Evolutionary conservation across 1,140 invertebrate genomes (phyloP).

Genomic region (Onthophagus taurus): DNA sequence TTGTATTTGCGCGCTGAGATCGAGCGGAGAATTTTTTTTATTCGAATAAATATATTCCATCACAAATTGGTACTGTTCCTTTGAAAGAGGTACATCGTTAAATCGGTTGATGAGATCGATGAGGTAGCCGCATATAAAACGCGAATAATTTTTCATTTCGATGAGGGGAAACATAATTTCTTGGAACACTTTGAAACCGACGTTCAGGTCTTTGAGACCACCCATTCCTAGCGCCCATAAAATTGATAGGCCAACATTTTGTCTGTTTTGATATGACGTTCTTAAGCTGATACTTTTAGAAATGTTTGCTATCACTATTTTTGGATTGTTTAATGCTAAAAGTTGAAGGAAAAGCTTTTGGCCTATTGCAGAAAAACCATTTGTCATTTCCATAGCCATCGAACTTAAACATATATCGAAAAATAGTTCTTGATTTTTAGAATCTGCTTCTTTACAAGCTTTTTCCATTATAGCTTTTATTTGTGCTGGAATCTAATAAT

Average conservation of each 20-base stretch:
- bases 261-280: slow-evolving; percentile 71
- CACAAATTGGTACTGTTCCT: slow-evolving; percentile 29
- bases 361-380: slow-evolving; percentile 51
- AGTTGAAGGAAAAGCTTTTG: slow-evolving; percentile 62
- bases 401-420: slow-evolving; percentile 53
- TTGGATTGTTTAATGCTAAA: slow-evolving; percentile 52
- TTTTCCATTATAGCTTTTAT: slow-evolving; percentile 45
- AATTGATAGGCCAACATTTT: slow-evolving; percentile 62
- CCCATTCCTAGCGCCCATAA: slow-evolving; percentile 72
- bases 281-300: slow-evolving; percentile 52
- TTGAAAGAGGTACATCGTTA: slow-evolving; percentile 15
- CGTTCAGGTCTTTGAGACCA: slow-evolving; percentile 53
- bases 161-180: slow-evolving; percentile 69
- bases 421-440: slow-evolving; percentile 48
- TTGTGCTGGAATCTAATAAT: slow-evolving; percentile 44
- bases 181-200: slow-evolving; percentile 73
- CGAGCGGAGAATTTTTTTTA: slow-evolving; percentile 30
- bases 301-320: slow-evolving; percentile 49
- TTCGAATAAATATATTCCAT: slow-evolving; percentile 26
- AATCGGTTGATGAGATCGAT: slow-evolving; percentile 46
- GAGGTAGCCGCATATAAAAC: slow-evolving; percentile 59
- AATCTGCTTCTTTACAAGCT: slow-evolving; percentile 45
- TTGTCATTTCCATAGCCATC: slow-evolving; percentile 56
- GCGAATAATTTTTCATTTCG: slow-evolving; percentile 61
- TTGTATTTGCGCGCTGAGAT: slow-evolving; percentile 29